These are phyloP conservation scores for Sinotaia quadrata DNA, from an alignment of 2,888 invertebrate species.

Conservation along the genomic window DNA sequence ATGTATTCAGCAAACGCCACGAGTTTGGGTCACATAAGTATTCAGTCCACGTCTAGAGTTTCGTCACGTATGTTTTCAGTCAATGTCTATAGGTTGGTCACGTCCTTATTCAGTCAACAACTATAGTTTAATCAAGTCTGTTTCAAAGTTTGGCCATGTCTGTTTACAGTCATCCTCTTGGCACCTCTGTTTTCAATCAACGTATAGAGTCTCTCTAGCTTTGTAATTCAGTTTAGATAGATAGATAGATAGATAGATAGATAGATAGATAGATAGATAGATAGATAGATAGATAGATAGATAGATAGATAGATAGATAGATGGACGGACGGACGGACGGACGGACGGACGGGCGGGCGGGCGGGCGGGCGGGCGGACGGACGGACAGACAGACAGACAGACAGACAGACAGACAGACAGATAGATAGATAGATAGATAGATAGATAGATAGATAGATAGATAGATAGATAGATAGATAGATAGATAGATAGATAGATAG, in stretches of 20 bases:
- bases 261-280: constrained; percentile 1
- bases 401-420: constrained; percentile 14
- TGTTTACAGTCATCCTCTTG: too few species aligned
- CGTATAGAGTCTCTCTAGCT: too few species aligned
- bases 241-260: background rate
- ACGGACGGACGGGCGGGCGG: background rate
- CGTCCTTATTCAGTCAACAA: too few species aligned
- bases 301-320: constrained; percentile 11
- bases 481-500: background rate
- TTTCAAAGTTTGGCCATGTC: too few species aligned
- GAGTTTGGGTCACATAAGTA: too few species aligned
- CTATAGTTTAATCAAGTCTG: too few species aligned
- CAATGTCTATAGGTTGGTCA: too few species aligned
- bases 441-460: constrained; percentile 1
- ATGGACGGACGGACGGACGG: background rate
- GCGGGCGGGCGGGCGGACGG: background rate
- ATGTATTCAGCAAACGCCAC: too few species aligned
- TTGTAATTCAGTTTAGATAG: too few species aligned
- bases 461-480: background rate
- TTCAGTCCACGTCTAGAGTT: too few species aligned
- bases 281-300: constrained; percentile 2
- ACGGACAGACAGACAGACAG: constrained; percentile 8
- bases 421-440: constrained; percentile 2
- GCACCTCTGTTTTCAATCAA: too few species aligned
- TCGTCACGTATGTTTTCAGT: too few species aligned